These are phyloP conservation scores for Phoebastria nigripes DNA, from an alignment of 2,797 vertebrate genomes.

Conservation along the genomic window DNA sequence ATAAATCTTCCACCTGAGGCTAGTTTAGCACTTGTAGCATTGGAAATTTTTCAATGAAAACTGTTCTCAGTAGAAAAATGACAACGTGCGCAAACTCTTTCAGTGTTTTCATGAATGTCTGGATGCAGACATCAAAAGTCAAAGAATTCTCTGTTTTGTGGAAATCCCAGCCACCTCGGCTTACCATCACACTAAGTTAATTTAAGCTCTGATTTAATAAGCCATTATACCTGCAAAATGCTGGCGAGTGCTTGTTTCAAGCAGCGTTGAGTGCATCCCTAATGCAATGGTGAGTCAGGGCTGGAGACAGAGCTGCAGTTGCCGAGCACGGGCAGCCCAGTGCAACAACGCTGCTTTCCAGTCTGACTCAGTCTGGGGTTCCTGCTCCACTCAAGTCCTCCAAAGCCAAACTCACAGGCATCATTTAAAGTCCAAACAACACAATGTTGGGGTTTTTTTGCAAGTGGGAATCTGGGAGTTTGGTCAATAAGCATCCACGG, in stretches of 20 bases:
- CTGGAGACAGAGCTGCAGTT: not conserved
- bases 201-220: not conserved
- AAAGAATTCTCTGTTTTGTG: not conserved
- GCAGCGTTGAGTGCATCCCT: not conserved
- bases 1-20: not conserved
- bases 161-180: not conserved
- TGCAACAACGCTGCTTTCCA: not conserved
- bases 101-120: not conserved
- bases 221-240: not conserved
- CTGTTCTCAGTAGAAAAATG: not conserved
- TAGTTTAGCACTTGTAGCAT: not conserved
- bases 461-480: not conserved
- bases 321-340: not conserved
- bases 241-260: not conserved
- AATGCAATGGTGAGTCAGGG: rapidly evolving
- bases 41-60: not conserved
- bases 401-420: not conserved
- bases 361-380: not conserved
- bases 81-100: not conserved
- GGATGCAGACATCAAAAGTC: not conserved
- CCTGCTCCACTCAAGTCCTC: not conserved
- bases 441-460: rapidly evolving
- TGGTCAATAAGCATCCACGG: rapidly evolving
- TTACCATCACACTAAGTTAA: rapidly evolving
- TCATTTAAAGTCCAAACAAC: not conserved